Evolutionary conservation across 2,113 vertebrate genomes (phyloP).

Genomic region (Uria lomvia): DNA sequence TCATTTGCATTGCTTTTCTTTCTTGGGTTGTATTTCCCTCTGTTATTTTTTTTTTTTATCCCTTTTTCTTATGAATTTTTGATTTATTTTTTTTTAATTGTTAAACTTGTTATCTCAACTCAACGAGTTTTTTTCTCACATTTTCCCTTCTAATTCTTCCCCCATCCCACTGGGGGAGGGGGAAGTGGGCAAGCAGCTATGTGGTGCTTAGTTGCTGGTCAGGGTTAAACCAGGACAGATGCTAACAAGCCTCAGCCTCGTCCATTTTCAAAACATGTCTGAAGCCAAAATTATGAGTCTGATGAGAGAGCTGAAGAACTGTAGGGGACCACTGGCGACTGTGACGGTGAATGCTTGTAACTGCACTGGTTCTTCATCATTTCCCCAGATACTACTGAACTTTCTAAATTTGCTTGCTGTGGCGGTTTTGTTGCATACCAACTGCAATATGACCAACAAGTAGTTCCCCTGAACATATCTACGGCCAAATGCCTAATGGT

Average conservation of each 20-base stretch:
- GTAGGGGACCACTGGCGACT: fast-evolving
- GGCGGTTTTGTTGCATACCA: background rate
- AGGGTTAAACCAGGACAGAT: background rate
- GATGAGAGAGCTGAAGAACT: background rate
- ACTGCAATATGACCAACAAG: background rate
- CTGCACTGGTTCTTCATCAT: background rate
- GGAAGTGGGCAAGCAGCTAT: fast-evolving
- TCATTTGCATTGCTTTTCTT: background rate
- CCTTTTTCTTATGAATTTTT: background rate
- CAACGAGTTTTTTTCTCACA: background rate
- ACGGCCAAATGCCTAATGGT: background rate
- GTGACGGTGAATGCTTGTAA: background rate
- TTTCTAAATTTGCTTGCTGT: background rate
- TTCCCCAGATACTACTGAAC: background rate
- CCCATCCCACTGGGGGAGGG: fast-evolving
- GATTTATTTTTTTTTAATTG: background rate
- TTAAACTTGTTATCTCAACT: background rate
- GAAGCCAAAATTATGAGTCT: background rate
- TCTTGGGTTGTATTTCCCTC: background rate
- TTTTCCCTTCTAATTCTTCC: background rate
- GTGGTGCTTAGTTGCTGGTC: background rate
- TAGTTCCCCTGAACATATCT: background rate
- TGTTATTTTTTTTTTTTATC: background rate
- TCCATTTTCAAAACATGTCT: background rate
- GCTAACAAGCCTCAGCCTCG: background rate